These are phyloP conservation scores for Beroe ovata DNA, from an alignment of 37 sponge, comb jelly and placozoan species.

Conservation along the genomic window DNA sequence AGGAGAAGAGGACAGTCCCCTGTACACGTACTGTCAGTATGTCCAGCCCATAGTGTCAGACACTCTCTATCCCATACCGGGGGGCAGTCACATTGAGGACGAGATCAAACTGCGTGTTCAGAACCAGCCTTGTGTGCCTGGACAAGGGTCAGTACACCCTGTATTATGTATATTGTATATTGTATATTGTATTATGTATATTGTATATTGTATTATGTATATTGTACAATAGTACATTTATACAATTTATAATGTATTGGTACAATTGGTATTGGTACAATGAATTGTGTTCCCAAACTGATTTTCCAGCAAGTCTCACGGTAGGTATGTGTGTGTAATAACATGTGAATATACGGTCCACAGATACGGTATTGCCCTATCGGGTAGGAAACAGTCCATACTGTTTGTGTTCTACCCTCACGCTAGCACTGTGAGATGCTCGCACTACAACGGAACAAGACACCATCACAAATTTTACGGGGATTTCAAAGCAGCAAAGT, in stretches of 20 bases:
- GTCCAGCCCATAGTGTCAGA: neutral
- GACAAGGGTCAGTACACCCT: constrained; percentile 40
- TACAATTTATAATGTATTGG: too few relatives aligned
- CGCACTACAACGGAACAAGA: neutral
- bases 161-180: too few relatives aligned
- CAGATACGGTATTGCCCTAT: constrained; percentile 33
- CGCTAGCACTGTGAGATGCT: neutral
- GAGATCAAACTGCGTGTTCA: constrained; percentile 14
- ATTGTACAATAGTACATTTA: too few relatives aligned
- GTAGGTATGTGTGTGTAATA: too few relatives aligned
- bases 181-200: too few relatives aligned
- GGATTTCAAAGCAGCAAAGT: neutral
- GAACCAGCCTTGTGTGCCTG: constrained; percentile 16
- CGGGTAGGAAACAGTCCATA: neutral
- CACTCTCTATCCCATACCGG: constrained; percentile 11
- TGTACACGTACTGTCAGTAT: constrained; percentile 53
- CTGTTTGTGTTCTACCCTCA: constrained; percentile 27
- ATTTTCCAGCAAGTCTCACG: too few relatives aligned
- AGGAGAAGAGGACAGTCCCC: too few relatives aligned
- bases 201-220: too few relatives aligned
- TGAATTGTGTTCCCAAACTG: too few relatives aligned
- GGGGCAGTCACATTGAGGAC: neutral
- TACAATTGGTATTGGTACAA: too few relatives aligned
- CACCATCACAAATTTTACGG: neutral
- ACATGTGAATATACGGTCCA: too few relatives aligned